Percentiles rank a stretch among this genome's conserved stretches.
Evolutionary conservation across 2,113 vertebrate species (phyloP).

Genomic region (Elephantulus edwardii): DNA sequence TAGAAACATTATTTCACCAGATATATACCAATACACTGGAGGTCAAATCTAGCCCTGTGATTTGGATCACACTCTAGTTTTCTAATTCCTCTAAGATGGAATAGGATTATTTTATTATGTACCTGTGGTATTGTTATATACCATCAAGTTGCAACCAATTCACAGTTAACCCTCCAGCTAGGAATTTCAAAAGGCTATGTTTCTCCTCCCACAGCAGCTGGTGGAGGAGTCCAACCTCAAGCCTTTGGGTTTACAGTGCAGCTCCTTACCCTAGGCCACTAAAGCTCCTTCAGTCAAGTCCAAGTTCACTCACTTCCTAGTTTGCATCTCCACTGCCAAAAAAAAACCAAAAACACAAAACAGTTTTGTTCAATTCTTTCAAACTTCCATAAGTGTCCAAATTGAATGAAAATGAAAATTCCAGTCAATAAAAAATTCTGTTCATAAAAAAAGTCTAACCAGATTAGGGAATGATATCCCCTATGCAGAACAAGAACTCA

Average conservation of each 20-base stretch:
- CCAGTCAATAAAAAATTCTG: constrained; percentile 24
- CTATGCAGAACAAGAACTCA: neutral
- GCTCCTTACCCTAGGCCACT: too few species aligned
- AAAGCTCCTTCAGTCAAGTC: too few species aligned
- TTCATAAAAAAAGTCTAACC: neutral
- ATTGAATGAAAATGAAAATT: constrained; percentile 30
- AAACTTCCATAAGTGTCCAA: neutral
- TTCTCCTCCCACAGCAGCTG: too few species aligned
- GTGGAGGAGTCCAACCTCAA: too few species aligned
- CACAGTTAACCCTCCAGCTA: too few species aligned
- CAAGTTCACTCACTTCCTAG: constrained; percentile 48
- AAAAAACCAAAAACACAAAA: neutral
- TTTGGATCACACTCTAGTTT: neutral
- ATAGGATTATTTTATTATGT: constrained; percentile 22
- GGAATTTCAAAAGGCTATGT: too few species aligned
- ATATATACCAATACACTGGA: neutral
- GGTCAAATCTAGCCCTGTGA: constrained; percentile 21
- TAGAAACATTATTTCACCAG: too few species aligned
- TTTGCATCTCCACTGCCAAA: neutral
- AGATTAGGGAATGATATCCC: neutral
- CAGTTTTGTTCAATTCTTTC: neutral
- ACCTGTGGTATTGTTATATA: too few species aligned
- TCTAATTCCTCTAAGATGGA: constrained; percentile 22
- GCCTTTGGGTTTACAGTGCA: too few species aligned
- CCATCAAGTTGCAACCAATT: too few species aligned